phyloP scores from a whole-genome alignment of 2,888 invertebrate genomes.

The Harpalus rufipes region DNA sequence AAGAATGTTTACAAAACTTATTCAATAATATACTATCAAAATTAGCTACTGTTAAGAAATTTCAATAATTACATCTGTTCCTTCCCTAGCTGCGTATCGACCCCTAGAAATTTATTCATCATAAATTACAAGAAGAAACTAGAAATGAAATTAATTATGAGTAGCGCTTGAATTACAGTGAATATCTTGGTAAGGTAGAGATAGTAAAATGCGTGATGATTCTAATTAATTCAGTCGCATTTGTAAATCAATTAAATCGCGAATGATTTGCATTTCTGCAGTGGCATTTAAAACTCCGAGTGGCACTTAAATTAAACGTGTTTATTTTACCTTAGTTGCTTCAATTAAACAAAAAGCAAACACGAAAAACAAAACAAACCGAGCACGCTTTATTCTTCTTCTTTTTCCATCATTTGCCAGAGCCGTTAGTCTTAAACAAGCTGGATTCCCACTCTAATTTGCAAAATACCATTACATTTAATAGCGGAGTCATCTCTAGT shows the following conservation, averaged over 20 bases:
- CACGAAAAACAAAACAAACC: conserved; percentile 31
- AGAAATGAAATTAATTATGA: background rate
- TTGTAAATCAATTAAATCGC: conserved; percentile 49
- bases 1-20: too few relatives aligned
- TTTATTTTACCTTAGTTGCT: conserved; percentile 53
- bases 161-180: background rate
- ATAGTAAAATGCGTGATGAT: conserved; percentile 20
- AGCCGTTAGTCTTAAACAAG: conserved; percentile 44
- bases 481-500: conserved; percentile 56
- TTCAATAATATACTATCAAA: too few relatives aligned
- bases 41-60: background rate
- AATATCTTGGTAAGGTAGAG: background rate
- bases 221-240: conserved; percentile 42
- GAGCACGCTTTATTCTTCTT: conserved; percentile 46
- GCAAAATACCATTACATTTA: conserved; percentile 62
- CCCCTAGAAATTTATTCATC: background rate
- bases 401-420: conserved; percentile 39
- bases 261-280: conserved; percentile 49
- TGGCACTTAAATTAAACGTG: conserved; percentile 45
- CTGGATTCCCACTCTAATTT: conserved; percentile 54
- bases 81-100: background rate
- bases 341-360: conserved; percentile 49
- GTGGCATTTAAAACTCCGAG: conserved; percentile 30
- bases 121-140: background rate
- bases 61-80: background rate